Percentiles rank a stretch among this genome's conserved stretches.
Conservation (phyloP, 2,888 invertebrate species). For the Anaspis maculata region DNA sequence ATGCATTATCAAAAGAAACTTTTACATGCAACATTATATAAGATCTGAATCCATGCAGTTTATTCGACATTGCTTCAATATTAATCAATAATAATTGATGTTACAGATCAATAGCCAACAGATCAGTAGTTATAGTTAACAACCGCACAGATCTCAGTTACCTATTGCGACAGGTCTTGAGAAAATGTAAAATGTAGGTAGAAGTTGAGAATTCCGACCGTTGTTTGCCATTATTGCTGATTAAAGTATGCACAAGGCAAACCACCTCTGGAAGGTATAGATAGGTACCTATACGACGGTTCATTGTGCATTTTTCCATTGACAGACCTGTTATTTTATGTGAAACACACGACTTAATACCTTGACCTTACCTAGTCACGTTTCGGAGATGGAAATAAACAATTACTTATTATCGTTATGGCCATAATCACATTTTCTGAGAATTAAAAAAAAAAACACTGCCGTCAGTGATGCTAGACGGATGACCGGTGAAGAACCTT, state of each 20-base stretch:
- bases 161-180: too few species aligned
- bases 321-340: conserved; percentile 17
- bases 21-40: too few species aligned
- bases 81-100: too few species aligned
- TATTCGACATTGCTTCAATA: too few species aligned
- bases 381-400: conserved; percentile 15
- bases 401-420: conserved; percentile 5
- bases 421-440: too few species aligned
- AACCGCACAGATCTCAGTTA: too few species aligned
- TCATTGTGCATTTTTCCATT: conserved; percentile 12
- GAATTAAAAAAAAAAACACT: conserved; percentile 2
- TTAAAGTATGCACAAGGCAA: conserved; percentile 12
- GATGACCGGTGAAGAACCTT: conserved; percentile 1
- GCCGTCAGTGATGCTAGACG: neutral
- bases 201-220: conserved; percentile 9
- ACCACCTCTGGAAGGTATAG: conserved; percentile 11
- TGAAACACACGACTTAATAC: conserved; percentile 20
- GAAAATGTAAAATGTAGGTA: conserved; percentile 8
- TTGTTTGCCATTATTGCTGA: conserved; percentile 3
- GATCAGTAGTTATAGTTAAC: too few species aligned
- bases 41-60: too few species aligned
- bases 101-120: too few species aligned
- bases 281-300: too few species aligned
- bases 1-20: too few species aligned
- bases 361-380: conserved; percentile 28